Evolutionary conservation across 2,888 invertebrate species (phyloP), one percentile per base, ranked within the genome.

Genomic region (Doris montereyensis): DNA sequence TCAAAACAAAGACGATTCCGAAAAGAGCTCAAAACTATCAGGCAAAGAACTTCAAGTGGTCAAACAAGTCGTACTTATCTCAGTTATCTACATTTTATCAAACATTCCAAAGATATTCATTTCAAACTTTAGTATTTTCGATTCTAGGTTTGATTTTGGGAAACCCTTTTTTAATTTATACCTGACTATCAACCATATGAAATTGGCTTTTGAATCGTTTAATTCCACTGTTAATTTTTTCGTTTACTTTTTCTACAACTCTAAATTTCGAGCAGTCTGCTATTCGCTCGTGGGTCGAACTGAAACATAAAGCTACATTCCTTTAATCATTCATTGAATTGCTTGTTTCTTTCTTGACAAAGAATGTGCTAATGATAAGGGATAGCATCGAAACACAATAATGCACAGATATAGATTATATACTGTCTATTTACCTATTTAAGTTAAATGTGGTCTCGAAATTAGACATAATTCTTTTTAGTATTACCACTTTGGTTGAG

Each of bases 251-350:
- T 68, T 34, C 34, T 76, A 52, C 76, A 70, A 70, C 58, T 28
- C 70, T 5, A 76, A 76, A 30, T 76, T 76, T 26, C 41, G 70
- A 57, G n/a, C n/a, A n/a, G n/a, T n/a, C n/a, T n/a, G n/a, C n/a
- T n/a, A n/a, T n/a, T n/a, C n/a, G n/a, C n/a, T n/a, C n/a, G n/a
- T n/a, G n/a, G n/a, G n/a, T n/a, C n/a, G n/a, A n/a, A n/a, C n/a
- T n/a, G n/a, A n/a, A n/a, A n/a, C n/a, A n/a, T n/a, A n/a, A n/a
- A n/a, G n/a, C n/a, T n/a, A n/a, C n/a, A n/a, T n/a, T n/a, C n/a
- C n/a, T n/a, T n/a, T n/a, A n/a, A n/a, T n/a, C n/a, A n/a, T n/a
- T n/a, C n/a, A n/a, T n/a, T n/a, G n/a, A n/a, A n/a, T n/a, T n/a
- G n/a, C n/a, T n/a, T n/a, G n/a, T n/a, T n/a, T n/a, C n/a, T n/a